These are phyloP conservation scores for Phortica okadai DNA, from an alignment of 2,888 invertebrate species.

Conservation along the genomic window DNA sequence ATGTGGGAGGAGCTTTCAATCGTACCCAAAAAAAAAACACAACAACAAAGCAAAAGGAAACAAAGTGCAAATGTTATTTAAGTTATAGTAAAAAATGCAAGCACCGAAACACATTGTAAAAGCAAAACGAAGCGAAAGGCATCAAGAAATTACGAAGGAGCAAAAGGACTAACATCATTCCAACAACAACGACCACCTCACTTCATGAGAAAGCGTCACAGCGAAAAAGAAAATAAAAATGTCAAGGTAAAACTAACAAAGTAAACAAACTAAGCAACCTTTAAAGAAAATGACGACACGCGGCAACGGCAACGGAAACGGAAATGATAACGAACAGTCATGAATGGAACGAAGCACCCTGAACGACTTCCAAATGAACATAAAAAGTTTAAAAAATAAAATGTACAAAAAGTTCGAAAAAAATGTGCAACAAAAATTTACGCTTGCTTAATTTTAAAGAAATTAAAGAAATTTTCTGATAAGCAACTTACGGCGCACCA, in stretches of 20 bases:
- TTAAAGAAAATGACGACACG: conserved; percentile 29
- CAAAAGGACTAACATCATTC: conserved; percentile 45
- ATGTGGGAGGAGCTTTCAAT: too few species aligned
- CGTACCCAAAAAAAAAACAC: conserved; percentile 41
- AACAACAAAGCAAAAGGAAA: background rate
- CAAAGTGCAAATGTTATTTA: conserved; percentile 62
- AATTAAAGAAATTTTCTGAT: conserved; percentile 53
- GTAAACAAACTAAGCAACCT: conserved; percentile 28
- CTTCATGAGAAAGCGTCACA: conserved; percentile 9
- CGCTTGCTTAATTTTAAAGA: conserved; percentile 45
- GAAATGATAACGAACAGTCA: conserved; percentile 10
- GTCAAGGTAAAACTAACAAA: conserved; percentile 68
- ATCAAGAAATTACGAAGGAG: conserved; percentile 36
- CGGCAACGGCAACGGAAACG: conserved; percentile 45
- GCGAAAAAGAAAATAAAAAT: conserved; percentile 53
- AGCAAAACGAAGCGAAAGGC: conserved; percentile 18
- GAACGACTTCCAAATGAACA: background rate
- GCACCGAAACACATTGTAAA: conserved; percentile 29
- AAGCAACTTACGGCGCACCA: conserved; percentile 47
- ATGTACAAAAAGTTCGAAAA: background rate
- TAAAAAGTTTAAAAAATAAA: background rate
- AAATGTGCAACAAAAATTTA: conserved; percentile 32
- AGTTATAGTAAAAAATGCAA: conserved; percentile 54
- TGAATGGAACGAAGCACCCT: too few species aligned
- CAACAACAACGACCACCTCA: conserved; percentile 41